A percentile compares a stretch with the other conserved stretches of the same genome.
Conservation (phyloP, 2,888 invertebrate genomes). For the Diachrysia chrysitis region DNA sequence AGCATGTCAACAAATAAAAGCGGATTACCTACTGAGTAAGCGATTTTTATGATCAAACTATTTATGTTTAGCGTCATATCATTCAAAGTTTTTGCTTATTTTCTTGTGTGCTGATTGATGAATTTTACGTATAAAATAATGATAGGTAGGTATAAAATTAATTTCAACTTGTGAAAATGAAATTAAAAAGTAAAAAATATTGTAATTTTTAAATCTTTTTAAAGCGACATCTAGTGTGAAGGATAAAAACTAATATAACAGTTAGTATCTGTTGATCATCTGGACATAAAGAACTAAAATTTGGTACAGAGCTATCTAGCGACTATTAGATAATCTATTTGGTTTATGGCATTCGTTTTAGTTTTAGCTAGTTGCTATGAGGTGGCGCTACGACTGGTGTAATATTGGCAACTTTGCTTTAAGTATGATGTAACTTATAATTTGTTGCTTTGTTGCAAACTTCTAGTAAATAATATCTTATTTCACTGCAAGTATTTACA, state of each 20-base stretch:
- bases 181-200: too few relatives aligned
- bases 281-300: neutral
- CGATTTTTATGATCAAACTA: conserved; percentile 13
- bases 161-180: neutral
- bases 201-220: too few relatives aligned
- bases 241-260: neutral
- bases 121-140: neutral
- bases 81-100: neutral
- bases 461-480: too few relatives aligned
- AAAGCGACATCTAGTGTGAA: neutral
- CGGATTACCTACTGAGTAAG: conserved; percentile 16
- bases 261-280: conserved; percentile 6
- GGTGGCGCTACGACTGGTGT: too few relatives aligned
- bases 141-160: neutral
- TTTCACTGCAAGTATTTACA: too few relatives aligned
- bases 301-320: conserved; percentile 12
- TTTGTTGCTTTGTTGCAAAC: too few relatives aligned
- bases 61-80: conserved; percentile 2
- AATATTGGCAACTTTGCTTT: too few relatives aligned
- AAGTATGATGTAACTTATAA: too few relatives aligned
- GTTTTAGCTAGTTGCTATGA: too few relatives aligned
- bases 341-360: too few relatives aligned
- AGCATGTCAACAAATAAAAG: conserved; percentile 28
- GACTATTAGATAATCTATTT: neutral
- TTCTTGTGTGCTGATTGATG: neutral